Percentiles rank a stretch among this genome's conserved stretches.
Conservation (phyloP, 2,888 invertebrate genomes). For the Cerceris rybyensis region DNA sequence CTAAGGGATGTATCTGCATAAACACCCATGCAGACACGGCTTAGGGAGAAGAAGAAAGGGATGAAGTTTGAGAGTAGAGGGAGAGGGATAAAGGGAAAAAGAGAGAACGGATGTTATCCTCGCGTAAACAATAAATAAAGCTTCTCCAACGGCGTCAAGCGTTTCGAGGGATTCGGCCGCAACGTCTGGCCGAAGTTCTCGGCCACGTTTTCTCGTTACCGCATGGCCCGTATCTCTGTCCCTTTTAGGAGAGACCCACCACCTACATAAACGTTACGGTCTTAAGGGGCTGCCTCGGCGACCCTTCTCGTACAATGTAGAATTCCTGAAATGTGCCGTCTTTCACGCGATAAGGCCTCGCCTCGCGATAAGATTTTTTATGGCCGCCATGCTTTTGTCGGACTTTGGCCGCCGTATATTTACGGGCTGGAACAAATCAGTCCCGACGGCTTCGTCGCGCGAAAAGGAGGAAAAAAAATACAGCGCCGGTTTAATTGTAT, state of each 20-base stretch:
- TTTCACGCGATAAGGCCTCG: slow-evolving; percentile 63
- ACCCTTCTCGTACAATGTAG: slow-evolving; percentile 41
- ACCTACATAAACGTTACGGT: slow-evolving; percentile 65
- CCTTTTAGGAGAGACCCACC: slow-evolving; percentile 43
- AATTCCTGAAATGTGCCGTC: slow-evolving; percentile 65
- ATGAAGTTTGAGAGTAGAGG: too few species aligned
- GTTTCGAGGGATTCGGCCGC: slow-evolving; percentile 6
- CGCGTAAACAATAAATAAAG: slow-evolving; percentile 66
- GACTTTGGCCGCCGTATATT: slow-evolving; percentile 46
- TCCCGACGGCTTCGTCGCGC: slow-evolving; percentile 3
- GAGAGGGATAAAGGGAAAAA: background rate
- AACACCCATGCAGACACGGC: slow-evolving; percentile 34
- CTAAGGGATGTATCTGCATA: slow-evolving; percentile 65
- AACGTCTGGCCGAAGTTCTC: slow-evolving; percentile 23
- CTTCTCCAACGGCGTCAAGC: slow-evolving; percentile 16
- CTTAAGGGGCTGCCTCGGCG: slow-evolving; percentile 61
- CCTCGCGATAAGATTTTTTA: slow-evolving; percentile 63
- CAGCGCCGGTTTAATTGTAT: slow-evolving; percentile 35
- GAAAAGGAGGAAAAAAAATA: background rate
- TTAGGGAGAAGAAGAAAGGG: too few species aligned
- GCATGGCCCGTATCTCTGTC: slow-evolving; percentile 49
- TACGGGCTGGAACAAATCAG: slow-evolving; percentile 54
- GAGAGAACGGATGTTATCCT: slow-evolving; percentile 45
- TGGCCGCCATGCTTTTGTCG: slow-evolving; percentile 55
- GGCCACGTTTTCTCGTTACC: slow-evolving; percentile 62